Base-by-base conservation (phyloP, 2,888 invertebrate genomes). In the Empis livida region DNA sequence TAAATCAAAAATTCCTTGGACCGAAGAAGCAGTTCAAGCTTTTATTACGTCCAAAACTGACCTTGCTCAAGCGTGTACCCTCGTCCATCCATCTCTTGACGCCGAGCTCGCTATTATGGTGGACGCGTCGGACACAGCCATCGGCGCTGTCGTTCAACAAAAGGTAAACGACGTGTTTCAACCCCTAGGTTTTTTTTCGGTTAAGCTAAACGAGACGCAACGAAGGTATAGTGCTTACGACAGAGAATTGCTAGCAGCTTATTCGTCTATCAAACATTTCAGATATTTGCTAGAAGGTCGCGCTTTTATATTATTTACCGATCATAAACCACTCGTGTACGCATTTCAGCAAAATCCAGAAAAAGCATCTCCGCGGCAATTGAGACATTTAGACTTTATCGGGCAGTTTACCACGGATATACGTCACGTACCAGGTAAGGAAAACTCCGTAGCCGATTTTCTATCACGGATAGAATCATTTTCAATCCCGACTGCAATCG, bases 361-460 rank as follows among this genome's bases (percentile, higher is more conserved):
- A 10, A 45, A 45, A 17, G 48, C 41, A 16, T 10, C 46, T 27
- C 41, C 46, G 13, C 39, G 46, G 15, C 43, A 46, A 17, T 35
- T 32, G 17, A 39, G 50, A 14, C 49, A 47, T 31, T 14, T 50
- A 42, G 47, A 47, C 5, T 49, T 17, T 44, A 47, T 49, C 11
- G 43, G 43, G 5, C 44, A 49, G 40, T 46, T 49, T 14, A 42
- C 46, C n/a, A 50, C 49, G 1, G 47, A 50, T 16, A 50, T 50
- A 27, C 40, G 46, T 13, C 48, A 52, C 35, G 15, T 53, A 5
- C 14, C 48, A 1, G 50, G 50, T 5, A 23, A 20, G 6, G 45
- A 44, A 6, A 51, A 49, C 37, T 20, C 30, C 10, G 42, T 43
- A 14, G 48, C 51, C 4, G 51, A 46, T 30, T 16, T 35, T 13